Evolutionary conservation across 1,140 invertebrate species (phyloP).

Genomic region (Phortica variegata): DNA sequence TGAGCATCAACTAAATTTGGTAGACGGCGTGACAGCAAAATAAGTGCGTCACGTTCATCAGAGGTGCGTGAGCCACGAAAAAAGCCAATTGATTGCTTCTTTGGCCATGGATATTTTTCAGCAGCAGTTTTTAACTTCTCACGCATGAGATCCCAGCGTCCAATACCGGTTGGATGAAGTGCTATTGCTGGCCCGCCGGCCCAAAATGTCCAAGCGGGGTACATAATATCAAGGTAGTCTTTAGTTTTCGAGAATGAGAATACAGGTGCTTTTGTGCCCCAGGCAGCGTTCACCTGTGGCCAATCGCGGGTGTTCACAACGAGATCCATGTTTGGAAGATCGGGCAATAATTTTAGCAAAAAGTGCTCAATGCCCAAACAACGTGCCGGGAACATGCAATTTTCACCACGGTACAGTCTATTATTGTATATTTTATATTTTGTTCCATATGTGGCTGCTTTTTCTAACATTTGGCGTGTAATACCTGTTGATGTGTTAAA

Average conservation of each 20-base stretch:
- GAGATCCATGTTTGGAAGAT: conserved; percentile 82
- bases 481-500: conserved; percentile 69
- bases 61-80: conserved; percentile 94
- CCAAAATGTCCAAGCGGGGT: conserved; percentile 98
- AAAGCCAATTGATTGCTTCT: conserved; percentile 77
- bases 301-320: conserved; percentile 90
- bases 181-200: conserved; percentile 94
- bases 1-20: conserved; percentile 85
- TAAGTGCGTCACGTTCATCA: conserved; percentile 84
- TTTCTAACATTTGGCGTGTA: conserved; percentile 65
- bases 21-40: conserved; percentile 77
- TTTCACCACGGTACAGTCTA: conserved; percentile 76
- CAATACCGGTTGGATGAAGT: conserved; percentile 88
- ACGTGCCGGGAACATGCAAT: conserved; percentile 88
- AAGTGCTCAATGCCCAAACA: conserved; percentile 94
- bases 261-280: conserved; percentile 65
- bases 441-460: conserved; percentile 62
- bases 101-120: conserved; percentile 73
- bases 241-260: conserved; percentile 93
- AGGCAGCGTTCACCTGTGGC: conserved; percentile 68
- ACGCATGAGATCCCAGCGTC: conserved; percentile 86
- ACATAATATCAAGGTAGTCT: conserved; percentile 90
- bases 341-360: conserved; percentile 68
- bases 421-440: conserved; percentile 77
- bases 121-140: conserved; percentile 69